These are phyloP conservation scores for Laothoe populi DNA, from an alignment of 2,888 invertebrate species.

Conservation along the genomic window DNA sequence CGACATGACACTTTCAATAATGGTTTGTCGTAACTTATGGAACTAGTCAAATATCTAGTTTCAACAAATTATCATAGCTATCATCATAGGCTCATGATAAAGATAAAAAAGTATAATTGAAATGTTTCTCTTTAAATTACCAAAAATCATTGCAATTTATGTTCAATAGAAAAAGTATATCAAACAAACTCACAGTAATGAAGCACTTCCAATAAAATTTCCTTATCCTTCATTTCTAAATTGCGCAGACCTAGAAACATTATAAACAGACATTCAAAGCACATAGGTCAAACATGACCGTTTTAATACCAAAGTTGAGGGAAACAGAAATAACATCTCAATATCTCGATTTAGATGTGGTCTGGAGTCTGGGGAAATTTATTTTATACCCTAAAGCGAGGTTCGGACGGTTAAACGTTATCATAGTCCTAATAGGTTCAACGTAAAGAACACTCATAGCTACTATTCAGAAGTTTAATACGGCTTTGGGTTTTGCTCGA, in stretches of 20 bases:
- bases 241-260: background rate
- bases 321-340: constrained; percentile 15
- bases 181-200: too few relatives aligned
- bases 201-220: too few relatives aligned
- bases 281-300: constrained; percentile 11
- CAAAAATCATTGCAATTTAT: too few relatives aligned
- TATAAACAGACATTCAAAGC: background rate
- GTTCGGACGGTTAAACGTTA: constrained; percentile 4
- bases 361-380: constrained; percentile 32
- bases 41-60: too few relatives aligned
- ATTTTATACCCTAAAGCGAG: constrained; percentile 28
- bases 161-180: too few relatives aligned
- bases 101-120: too few relatives aligned
- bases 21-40: too few relatives aligned
- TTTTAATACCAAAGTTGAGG: constrained; percentile 12
- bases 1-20: too few relatives aligned
- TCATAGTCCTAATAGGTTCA: constrained; percentile 6
- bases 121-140: too few relatives aligned
- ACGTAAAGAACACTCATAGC: background rate
- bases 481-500: background rate
- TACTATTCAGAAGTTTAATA: constrained; percentile 13
- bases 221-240: too few relatives aligned
- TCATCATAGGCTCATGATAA: too few relatives aligned
- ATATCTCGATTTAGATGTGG: constrained; percentile 15
- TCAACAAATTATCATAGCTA: too few relatives aligned